A percentile compares a stretch with the other conserved stretches of the same genome.
Evolutionary conservation across 1,140 invertebrate genomes (phyloP).

Genomic region (Magallana angulata): DNA sequence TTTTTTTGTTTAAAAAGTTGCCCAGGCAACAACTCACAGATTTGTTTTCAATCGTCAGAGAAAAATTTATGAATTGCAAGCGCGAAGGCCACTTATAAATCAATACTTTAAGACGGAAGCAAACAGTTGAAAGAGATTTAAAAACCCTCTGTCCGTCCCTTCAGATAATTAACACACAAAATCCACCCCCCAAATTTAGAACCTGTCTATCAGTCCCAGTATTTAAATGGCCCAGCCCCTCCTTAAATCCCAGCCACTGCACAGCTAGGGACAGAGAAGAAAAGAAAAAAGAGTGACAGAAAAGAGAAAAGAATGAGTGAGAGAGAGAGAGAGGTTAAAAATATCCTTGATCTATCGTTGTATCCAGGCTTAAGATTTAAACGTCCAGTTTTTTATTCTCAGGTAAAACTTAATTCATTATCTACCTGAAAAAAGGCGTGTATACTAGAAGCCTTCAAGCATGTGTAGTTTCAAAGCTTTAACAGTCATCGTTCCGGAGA

Average conservation of each 20-base stretch:
- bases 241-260: neutral
- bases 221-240: constrained; percentile 10
- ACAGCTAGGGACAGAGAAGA: neutral
- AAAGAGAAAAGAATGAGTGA: neutral
- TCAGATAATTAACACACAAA: neutral
- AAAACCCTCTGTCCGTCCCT: neutral
- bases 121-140: neutral
- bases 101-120: neutral
- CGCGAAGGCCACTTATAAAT: neutral
- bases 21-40: too few species aligned
- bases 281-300: neutral
- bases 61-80: too few species aligned
- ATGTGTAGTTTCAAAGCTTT: neutral
- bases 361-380: neutral
- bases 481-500: neutral
- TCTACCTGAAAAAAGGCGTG: neutral
- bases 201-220: neutral
- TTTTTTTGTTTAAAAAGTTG: too few species aligned
- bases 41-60: too few species aligned
- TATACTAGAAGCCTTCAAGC: neutral
- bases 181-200: neutral
- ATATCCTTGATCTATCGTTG: neutral
- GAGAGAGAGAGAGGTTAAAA: constrained; percentile 4
- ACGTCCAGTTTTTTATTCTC: neutral
- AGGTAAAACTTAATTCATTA: constrained; percentile 25